Evolutionary conservation across 2,797 vertebrate genomes (phyloP).

Genomic region (Tokudaia tokunoshimensis): DNA sequence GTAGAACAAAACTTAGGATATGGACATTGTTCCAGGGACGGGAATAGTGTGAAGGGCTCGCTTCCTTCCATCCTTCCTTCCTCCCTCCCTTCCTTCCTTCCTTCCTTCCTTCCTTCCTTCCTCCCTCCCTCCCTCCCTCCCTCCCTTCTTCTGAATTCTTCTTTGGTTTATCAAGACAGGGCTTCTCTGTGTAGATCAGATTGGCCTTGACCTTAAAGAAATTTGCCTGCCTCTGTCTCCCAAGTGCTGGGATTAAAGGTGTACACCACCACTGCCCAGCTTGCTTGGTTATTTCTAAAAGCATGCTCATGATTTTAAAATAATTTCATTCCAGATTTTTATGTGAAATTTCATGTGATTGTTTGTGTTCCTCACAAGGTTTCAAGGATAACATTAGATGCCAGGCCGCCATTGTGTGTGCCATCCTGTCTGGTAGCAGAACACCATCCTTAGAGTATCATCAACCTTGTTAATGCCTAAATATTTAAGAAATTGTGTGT

Average conservation of each 20-base stretch:
- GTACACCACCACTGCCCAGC: not conserved
- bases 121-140: not conserved
- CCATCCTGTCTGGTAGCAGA: not conserved
- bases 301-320: not conserved
- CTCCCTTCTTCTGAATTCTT: no score
- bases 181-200: not conserved
- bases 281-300: slow-evolving; percentile 34
- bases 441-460: not conserved
- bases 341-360: not conserved
- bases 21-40: slow-evolving; percentile 20
- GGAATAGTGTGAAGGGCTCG: not conserved
- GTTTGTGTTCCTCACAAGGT: not conserved
- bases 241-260: not conserved
- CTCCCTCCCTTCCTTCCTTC: no score
- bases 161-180: not conserved
- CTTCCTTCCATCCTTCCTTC: no score
- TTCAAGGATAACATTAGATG: not conserved
- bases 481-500: slow-evolving; percentile 48
- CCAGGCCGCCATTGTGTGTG: not conserved
- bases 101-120: no score
- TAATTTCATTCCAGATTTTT: not conserved
- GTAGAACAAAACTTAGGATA: not conserved
- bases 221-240: not conserved
- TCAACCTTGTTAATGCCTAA: not conserved
- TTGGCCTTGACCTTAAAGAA: not conserved